These are phyloP conservation scores for Mythimna ferrago DNA, from an alignment of 2,888 invertebrate genomes.

Conservation along the genomic window DNA sequence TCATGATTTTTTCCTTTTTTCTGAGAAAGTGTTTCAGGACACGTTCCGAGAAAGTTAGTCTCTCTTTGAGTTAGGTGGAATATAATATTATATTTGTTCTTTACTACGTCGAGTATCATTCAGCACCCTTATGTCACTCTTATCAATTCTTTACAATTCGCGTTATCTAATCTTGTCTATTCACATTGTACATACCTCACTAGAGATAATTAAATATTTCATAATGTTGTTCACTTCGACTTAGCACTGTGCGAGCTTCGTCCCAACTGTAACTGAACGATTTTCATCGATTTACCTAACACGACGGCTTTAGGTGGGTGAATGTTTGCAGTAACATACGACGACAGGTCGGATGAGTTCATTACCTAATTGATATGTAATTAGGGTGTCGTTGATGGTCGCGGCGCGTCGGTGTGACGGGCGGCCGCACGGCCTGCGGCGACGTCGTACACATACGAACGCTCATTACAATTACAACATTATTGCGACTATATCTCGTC, in stretches of 20 bases:
- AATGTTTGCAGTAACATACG: slow-evolving; percentile 43
- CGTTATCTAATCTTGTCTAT: slow-evolving; percentile 68
- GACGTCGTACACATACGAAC: slow-evolving; percentile 26
- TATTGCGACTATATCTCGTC: slow-evolving; percentile 60
- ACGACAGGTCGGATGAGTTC: slow-evolving; percentile 46
- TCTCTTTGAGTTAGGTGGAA: slow-evolving; percentile 2
- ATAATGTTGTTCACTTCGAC: slow-evolving; percentile 29
- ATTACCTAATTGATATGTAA: slow-evolving; percentile 62
- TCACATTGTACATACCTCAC: slow-evolving; percentile 59
- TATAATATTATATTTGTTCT: slow-evolving; percentile 19
- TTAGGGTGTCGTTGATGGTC: slow-evolving; percentile 47
- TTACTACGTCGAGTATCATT: slow-evolving; percentile 19
- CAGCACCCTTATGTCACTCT: slow-evolving; percentile 38
- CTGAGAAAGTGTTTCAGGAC: neutral
- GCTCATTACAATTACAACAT: slow-evolving; percentile 59
- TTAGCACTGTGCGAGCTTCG: slow-evolving; percentile 12
- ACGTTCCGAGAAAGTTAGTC: neutral
- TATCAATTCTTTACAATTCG: slow-evolving; percentile 60
- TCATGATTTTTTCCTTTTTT: neutral
- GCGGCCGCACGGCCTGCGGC: slow-evolving; percentile 23
- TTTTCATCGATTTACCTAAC: slow-evolving; percentile 46
- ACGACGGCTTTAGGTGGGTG: slow-evolving; percentile 26
- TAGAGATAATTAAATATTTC: slow-evolving; percentile 53
- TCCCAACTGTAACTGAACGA: slow-evolving; percentile 21
- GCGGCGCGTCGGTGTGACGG: slow-evolving; percentile 32